phyloP scores from a whole-genome alignment of 2,888 invertebrate genomes.

The Bombylius discolor region DNA sequence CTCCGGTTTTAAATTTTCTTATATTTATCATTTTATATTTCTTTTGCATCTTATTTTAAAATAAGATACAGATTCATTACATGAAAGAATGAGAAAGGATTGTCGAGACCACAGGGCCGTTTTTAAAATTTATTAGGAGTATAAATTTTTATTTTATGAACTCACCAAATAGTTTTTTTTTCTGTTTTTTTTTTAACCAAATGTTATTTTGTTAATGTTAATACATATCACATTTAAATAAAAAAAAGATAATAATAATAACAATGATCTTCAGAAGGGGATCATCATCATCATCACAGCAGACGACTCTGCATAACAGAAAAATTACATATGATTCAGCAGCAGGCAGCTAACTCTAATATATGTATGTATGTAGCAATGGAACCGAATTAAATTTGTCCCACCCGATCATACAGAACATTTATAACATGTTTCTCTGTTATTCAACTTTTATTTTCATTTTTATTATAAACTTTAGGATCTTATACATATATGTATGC shows the following conservation, averaged over 20 bases:
- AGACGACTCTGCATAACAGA: no score
- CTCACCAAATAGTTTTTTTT: background rate
- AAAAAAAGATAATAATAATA: background rate
- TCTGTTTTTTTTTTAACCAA: background rate
- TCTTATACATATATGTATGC: no score
- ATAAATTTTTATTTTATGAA: slow-evolving; percentile 10
- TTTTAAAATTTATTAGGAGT: slow-evolving; percentile 8
- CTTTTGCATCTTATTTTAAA: background rate
- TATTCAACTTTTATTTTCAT: no score
- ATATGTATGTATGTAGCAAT: no score
- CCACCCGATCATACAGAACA: no score
- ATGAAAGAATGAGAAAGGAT: background rate
- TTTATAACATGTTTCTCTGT: no score
- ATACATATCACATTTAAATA: background rate
- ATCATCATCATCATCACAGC: no score
- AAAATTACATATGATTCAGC: no score
- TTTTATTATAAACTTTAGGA: no score
- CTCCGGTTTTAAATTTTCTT: background rate
- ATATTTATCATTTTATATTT: background rate
- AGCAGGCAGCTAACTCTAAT: no score
- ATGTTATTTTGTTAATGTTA: background rate
- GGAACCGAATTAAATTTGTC: no score
- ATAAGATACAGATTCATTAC: background rate
- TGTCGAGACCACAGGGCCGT: background rate
- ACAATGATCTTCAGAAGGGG: background rate